These are phyloP conservation scores for Salmo trutta DNA, from an alignment of 2,797 vertebrate species.

Conservation along the genomic window DNA sequence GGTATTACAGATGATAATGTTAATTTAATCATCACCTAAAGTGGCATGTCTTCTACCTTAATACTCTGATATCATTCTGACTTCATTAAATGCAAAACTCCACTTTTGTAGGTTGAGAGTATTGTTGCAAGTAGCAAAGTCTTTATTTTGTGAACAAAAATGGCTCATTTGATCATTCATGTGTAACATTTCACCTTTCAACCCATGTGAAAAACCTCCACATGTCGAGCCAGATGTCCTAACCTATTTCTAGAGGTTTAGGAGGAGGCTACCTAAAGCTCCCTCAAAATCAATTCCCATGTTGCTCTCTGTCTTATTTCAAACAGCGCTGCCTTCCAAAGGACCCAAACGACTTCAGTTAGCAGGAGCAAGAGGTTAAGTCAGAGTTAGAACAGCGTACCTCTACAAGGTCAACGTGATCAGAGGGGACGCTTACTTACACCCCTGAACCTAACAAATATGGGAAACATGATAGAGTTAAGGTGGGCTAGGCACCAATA, in stretches of 20 bases:
- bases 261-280: not conserved
- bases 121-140: too few species aligned
- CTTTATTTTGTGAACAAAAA: too few species aligned
- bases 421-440: not conserved
- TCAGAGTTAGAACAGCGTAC: not conserved
- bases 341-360: not conserved
- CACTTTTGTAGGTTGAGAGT: too few species aligned
- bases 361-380: slow-evolving; percentile 6
- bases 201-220: not conserved
- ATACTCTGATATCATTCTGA: not conserved
- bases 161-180: not conserved
- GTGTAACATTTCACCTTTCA: not conserved
- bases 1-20: not conserved
- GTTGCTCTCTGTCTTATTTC: not conserved
- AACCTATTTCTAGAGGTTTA: slow-evolving; percentile 2
- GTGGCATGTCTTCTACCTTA: not conserved
- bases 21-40: not conserved
- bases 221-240: not conserved
- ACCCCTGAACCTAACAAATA: not conserved
- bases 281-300: not conserved
- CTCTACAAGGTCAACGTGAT: not conserved
- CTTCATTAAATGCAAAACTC: not conserved
- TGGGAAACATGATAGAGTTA: not conserved
- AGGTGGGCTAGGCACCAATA: not conserved
- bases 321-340: not conserved